Evolutionary conservation across 2,113 vertebrate genomes (phyloP).

Genomic region (Tychaedon coryphoeus): DNA sequence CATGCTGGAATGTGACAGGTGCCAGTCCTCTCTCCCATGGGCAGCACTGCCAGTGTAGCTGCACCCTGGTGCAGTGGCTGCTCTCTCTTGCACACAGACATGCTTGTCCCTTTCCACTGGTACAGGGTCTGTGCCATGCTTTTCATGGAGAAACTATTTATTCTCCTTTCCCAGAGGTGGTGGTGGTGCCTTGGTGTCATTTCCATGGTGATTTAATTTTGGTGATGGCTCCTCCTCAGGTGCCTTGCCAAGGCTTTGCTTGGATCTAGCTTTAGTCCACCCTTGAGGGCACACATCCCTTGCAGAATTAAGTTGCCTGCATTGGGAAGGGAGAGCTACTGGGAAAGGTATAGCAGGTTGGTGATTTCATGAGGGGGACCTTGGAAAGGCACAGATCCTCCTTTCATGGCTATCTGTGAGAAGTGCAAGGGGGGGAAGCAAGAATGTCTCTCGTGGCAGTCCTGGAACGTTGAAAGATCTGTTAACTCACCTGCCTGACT

Average conservation of each 20-base stretch:
- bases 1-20: neutral
- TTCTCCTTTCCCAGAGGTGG: neutral
- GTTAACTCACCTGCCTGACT: neutral
- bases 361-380: neutral
- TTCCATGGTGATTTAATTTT: neutral
- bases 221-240: neutral
- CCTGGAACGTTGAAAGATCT: neutral
- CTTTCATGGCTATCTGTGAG: neutral
- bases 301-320: neutral
- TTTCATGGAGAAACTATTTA: neutral
- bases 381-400: neutral
- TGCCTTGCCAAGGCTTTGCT: neutral
- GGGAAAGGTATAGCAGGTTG: neutral
- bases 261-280: neutral
- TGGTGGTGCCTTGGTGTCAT: neutral
- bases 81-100: fast-evolving
- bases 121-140: neutral
- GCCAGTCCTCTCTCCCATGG: neutral
- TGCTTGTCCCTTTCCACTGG: neutral
- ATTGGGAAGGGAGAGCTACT: neutral
- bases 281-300: neutral
- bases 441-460: neutral
- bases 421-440: neutral
- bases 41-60: neutral
- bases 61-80: neutral